Conservation (phyloP, 2,888 invertebrate species). For the Orchesellides sinensis region DNA sequence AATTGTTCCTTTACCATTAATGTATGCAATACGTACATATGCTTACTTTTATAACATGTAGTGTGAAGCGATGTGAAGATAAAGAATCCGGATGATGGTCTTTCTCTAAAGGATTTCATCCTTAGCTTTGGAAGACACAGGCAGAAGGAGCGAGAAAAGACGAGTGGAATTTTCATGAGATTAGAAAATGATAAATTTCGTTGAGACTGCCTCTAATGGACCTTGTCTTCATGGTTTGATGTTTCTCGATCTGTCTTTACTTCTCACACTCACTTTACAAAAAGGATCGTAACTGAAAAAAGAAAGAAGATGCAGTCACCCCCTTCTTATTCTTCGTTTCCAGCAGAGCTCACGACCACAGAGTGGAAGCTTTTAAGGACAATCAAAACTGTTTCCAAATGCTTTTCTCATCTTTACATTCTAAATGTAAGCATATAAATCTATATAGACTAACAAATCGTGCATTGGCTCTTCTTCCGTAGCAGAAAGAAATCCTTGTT, state of each 20-base stretch:
- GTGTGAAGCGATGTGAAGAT: neutral
- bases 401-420: constrained; percentile 35
- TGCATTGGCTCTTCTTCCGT: constrained; percentile 20
- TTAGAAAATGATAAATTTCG: constrained; percentile 74
- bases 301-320: constrained; percentile 58
- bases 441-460: constrained; percentile 35
- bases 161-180: constrained; percentile 69
- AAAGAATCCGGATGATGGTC: constrained; percentile 12
- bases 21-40: too few species aligned
- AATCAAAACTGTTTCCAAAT: constrained; percentile 64
- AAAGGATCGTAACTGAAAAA: constrained; percentile 58
- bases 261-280: constrained; percentile 67
- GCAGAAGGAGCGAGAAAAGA: constrained; percentile 59
- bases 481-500: constrained; percentile 49
- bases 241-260: constrained; percentile 72
- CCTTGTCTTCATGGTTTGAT: constrained; percentile 73
- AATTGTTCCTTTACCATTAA: too few species aligned
- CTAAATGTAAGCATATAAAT: constrained; percentile 16
- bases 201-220: constrained; percentile 73
- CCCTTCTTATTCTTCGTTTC: constrained; percentile 55
- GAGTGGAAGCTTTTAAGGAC: constrained; percentile 57
- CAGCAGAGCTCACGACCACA: constrained; percentile 54
- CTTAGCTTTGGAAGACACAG: constrained; percentile 16
- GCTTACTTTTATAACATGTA: too few species aligned
- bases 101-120: constrained; percentile 42